phyloP scores from a whole-genome alignment of 2,113 vertebrate genomes.

The Ondatra zibethicus region DNA sequence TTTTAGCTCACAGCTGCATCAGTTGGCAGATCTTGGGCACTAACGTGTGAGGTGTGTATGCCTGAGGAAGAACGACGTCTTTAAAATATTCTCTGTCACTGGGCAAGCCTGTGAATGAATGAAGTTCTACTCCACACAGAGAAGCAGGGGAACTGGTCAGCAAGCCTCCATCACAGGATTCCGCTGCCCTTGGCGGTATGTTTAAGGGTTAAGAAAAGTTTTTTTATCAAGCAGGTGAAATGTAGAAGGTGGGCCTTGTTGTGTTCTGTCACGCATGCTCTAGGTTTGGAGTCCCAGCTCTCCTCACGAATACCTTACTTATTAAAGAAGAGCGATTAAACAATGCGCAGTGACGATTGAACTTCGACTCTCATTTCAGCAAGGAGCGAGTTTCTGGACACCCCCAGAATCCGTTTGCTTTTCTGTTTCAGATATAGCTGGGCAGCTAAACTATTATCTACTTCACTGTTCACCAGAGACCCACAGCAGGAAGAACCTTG shows the following conservation, averaged over 20 bases:
- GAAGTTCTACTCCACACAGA: constrained; percentile 28
- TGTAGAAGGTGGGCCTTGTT: background rate
- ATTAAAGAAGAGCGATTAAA: background rate
- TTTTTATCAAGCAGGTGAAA: background rate
- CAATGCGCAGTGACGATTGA: background rate
- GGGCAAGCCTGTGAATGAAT: constrained; percentile 49
- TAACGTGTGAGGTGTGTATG: constrained; percentile 10
- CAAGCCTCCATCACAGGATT: background rate
- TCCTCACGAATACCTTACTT: background rate
- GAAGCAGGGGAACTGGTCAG: constrained; percentile 12
- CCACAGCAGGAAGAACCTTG: background rate
- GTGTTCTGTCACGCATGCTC: background rate
- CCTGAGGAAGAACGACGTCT: background rate
- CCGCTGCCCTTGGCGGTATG: background rate
- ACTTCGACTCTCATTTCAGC: background rate
- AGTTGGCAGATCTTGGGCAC: background rate
- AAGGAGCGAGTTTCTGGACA: background rate
- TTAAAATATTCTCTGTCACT: background rate
- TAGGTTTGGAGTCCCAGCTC: background rate
- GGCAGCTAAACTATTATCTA: background rate
- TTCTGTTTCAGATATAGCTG: background rate
- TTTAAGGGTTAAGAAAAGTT: background rate
- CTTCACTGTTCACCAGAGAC: background rate
- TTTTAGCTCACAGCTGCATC: constrained; percentile 13
- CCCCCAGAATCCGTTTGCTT: constrained; percentile 11